A percentile compares a stretch with the other conserved stretches of the same genome.
These are phyloP conservation scores for Pangasius mekongensis DNA, from an alignment of 2,797 vertebrate genomes.

Conservation along the genomic window DNA sequence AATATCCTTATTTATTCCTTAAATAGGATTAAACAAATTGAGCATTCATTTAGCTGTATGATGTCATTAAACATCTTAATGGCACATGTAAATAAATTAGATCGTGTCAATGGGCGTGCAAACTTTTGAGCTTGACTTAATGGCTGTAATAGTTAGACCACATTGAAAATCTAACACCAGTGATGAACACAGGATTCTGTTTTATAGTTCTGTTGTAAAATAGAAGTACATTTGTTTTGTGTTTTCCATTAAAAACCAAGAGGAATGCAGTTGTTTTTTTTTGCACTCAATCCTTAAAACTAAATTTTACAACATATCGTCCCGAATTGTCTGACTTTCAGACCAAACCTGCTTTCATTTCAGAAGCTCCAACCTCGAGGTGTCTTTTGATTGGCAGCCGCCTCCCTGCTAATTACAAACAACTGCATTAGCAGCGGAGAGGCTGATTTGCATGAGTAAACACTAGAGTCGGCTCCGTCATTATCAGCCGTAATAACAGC, in stretches of 20 bases:
- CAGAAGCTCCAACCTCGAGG: conserved; percentile 57
- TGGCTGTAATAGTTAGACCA: neutral
- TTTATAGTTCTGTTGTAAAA: neutral
- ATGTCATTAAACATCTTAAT: conserved; percentile 4
- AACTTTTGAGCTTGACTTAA: neutral
- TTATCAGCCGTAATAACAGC: conserved; percentile 54
- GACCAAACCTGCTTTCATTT: neutral
- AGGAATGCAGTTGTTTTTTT: neutral
- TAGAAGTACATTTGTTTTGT: neutral
- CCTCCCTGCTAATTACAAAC: conserved; percentile 62
- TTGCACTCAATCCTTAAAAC: neutral
- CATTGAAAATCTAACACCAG: neutral
- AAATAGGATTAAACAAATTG: neutral
- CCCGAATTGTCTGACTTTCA: neutral
- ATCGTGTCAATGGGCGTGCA: neutral
- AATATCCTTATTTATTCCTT: neutral
- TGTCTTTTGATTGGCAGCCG: conserved; percentile 67
- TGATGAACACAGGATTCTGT: neutral
- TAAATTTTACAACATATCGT: neutral
- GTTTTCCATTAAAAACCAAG: neutral
- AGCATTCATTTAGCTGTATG: no score
- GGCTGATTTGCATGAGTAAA: conserved; percentile 55
- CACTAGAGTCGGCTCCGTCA: conserved; percentile 51
- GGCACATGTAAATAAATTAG: neutral
- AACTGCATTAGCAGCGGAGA: conserved; percentile 53